Evolutionary conservation across 2,113 vertebrate genomes (phyloP).

Genomic region (Scytalopus superciliaris): DNA sequence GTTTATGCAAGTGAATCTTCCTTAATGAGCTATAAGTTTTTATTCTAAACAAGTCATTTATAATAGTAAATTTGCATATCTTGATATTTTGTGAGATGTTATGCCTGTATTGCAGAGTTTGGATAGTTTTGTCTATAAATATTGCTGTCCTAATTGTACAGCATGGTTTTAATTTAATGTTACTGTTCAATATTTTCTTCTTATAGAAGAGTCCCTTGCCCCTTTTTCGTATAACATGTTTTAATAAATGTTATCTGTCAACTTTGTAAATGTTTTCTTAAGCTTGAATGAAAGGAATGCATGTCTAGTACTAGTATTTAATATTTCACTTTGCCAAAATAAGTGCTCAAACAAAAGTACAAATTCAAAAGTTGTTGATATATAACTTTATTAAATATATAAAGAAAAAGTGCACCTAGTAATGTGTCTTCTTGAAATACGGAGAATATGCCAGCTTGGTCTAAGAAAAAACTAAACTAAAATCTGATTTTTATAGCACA

Average conservation of each 20-base stretch:
- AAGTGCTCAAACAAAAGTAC: slow-evolving; percentile 38
- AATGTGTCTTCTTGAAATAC: slow-evolving; percentile 35
- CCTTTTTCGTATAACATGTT: slow-evolving; percentile 83
- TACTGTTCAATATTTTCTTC: slow-evolving; percentile 82
- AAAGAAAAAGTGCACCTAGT: slow-evolving; percentile 6
- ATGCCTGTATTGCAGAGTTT: slow-evolving; percentile 76
- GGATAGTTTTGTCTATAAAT: slow-evolving; percentile 77
- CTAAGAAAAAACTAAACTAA: background rate
- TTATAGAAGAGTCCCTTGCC: slow-evolving; percentile 83
- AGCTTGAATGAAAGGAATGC: slow-evolving; percentile 62
- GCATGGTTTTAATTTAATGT: slow-evolving; percentile 81
- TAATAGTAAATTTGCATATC: slow-evolving; percentile 75
- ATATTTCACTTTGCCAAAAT: slow-evolving; percentile 61
- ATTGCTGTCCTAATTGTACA: slow-evolving; percentile 80
- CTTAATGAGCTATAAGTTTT: slow-evolving; percentile 65
- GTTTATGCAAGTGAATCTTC: slow-evolving; percentile 78
- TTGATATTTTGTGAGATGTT: slow-evolving; percentile 79
- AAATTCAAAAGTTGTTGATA: slow-evolving; percentile 40
- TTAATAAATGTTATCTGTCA: slow-evolving; percentile 85
- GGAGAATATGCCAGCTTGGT: background rate
- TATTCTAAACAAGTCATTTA: slow-evolving; percentile 73
- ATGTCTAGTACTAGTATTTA: slow-evolving; percentile 60
- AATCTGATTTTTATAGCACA: background rate
- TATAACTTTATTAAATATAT: slow-evolving; percentile 63
- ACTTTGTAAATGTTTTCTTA: slow-evolving; percentile 74